Percentiles rank a stretch among this genome's conserved stretches.
Evolutionary conservation across 2,113 vertebrate species (phyloP).

Genomic region (Leucopsar rothschildi): DNA sequence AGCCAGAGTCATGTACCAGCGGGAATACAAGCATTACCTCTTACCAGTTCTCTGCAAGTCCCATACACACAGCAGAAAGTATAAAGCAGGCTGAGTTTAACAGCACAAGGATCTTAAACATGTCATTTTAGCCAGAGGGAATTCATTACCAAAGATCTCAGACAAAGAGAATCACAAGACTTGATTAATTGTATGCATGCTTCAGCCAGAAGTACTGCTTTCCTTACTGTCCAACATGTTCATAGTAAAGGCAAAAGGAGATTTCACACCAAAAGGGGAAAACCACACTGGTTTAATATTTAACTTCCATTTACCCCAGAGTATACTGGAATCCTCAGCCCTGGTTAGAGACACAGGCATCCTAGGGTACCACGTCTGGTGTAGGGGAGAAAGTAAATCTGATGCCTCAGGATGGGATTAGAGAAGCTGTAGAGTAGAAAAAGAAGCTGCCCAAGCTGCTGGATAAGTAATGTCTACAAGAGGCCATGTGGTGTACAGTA

Average conservation of each 20-base stretch:
- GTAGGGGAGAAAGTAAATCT: background rate
- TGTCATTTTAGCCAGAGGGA: background rate
- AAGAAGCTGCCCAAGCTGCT: background rate
- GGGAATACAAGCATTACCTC: background rate
- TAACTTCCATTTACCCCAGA: background rate
- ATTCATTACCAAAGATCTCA: background rate
- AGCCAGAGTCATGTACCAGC: background rate
- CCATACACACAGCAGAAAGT: background rate
- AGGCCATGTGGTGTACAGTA: background rate
- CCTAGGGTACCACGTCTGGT: background rate
- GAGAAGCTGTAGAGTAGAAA: background rate
- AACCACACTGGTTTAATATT: background rate
- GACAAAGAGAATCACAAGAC: background rate
- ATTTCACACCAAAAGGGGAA: constrained; percentile 14
- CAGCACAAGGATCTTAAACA: background rate
- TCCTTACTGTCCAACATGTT: background rate
- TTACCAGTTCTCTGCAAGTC: background rate
- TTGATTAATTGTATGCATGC: background rate
- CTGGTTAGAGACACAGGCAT: background rate
- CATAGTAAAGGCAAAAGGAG: background rate
- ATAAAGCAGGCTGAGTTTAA: background rate
- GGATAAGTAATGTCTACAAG: background rate
- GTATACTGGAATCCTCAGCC: background rate
- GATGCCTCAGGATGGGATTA: background rate
- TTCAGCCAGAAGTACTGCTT: background rate